A percentile compares a stretch with the other conserved stretches of the same genome.
Conservation (phyloP, 2,797 vertebrate species). For the Phataginus tetradactyla region DNA sequence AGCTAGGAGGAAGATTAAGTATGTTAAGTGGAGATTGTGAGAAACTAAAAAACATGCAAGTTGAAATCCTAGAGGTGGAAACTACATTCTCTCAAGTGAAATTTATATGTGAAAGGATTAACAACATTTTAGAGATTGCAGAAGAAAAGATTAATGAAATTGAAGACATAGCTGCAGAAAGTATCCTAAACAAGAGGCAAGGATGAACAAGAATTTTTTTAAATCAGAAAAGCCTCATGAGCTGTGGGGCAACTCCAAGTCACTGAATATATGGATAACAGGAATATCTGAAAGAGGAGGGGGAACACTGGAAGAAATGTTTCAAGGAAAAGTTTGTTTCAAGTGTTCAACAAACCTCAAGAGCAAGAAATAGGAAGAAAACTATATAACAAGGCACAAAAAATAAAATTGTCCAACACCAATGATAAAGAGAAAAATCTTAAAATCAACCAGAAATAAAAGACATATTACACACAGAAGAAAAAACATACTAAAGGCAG, state of each 20-base stretch:
- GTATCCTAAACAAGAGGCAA: background rate
- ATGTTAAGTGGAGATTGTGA: background rate
- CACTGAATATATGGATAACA: background rate
- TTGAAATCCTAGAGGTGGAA: background rate
- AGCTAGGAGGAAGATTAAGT: background rate
- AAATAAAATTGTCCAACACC: background rate
- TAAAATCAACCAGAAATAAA: background rate
- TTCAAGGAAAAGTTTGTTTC: background rate
- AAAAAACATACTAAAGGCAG: background rate
- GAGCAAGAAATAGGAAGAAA: background rate
- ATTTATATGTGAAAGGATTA: background rate
- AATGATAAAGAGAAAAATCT: background rate
- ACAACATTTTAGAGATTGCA: background rate
- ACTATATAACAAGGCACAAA: background rate
- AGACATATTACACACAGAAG: background rate
- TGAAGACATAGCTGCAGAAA: background rate
- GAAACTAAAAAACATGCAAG: background rate
- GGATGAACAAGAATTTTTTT: background rate
- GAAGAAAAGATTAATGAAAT: background rate
- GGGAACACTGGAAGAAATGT: background rate
- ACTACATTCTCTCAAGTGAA: background rate
- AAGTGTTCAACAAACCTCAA: background rate
- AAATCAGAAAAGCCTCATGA: background rate
- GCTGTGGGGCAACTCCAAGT: background rate
- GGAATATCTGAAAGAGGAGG: background rate